Conservation (phyloP, 2,888 invertebrate species). For the Lithophane semibrunnea region DNA sequence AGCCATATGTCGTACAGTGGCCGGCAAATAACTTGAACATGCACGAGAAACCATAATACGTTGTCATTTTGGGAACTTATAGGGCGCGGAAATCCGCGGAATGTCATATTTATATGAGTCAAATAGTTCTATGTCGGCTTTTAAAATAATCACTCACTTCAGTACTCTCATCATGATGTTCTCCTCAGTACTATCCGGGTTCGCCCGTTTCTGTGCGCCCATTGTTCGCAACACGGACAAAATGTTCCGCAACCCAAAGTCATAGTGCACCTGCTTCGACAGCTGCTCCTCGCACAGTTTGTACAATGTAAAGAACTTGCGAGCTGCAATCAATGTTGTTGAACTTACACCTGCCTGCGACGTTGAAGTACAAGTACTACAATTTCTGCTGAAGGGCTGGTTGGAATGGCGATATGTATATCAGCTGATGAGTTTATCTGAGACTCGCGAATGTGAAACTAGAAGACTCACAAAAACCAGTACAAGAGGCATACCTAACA, state of each 20-base stretch:
- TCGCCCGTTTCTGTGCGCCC: slow-evolving; percentile 94
- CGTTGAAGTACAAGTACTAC: not conserved
- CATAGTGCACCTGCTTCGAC: slow-evolving; percentile 97
- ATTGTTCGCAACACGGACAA: slow-evolving; percentile 95
- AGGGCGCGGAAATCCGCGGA: not conserved
- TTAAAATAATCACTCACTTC: slow-evolving; percentile 77
- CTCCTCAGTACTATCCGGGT: slow-evolving; percentile 96
- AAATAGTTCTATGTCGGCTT: not conserved
- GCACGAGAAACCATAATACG: not conserved
- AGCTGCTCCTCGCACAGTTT: slow-evolving; percentile 97
- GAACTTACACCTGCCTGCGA: not conserved
- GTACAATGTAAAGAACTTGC: slow-evolving; percentile 96
- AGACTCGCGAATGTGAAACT: not conserved
- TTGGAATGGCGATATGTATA: no score
- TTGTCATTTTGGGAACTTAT: not conserved
- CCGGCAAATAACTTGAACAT: not conserved
- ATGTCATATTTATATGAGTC: no score
- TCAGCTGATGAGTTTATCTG: not conserved
- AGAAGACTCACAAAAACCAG: not conserved
- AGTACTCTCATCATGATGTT: slow-evolving; percentile 97
- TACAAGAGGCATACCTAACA: slow-evolving; percentile 83
- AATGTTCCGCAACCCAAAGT: slow-evolving; percentile 95
- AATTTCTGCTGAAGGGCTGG: not conserved
- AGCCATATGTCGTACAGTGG: no score
- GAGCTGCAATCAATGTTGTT: slow-evolving; percentile 77